These are phyloP conservation scores for Sebastes elongatus DNA, from an alignment of 2,797 vertebrate species.

Conservation along the genomic window DNA sequence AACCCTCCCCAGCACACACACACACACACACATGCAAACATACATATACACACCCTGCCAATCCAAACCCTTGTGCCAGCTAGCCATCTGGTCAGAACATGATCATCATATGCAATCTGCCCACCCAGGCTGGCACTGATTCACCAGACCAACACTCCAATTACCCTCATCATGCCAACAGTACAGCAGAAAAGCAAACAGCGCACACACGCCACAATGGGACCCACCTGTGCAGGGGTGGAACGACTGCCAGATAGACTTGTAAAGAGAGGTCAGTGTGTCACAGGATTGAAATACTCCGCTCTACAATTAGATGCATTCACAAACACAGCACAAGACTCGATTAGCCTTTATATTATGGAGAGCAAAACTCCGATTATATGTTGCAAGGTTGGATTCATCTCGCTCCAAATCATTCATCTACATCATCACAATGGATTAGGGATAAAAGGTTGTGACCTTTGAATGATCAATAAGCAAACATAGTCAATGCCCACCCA, in stretches of 20 bases:
- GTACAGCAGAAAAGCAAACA: conserved; percentile 67
- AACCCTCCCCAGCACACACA: conserved; percentile 24
- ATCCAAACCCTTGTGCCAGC: conserved; percentile 68
- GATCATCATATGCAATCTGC: conserved; percentile 85
- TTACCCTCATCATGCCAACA: conserved; percentile 85
- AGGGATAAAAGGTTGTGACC: conserved; percentile 55
- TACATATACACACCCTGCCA: conserved; percentile 53
- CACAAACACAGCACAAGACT: conserved; percentile 35
- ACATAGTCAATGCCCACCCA: conserved; percentile 48
- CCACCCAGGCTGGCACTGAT: conserved; percentile 86
- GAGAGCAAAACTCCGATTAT: conserved; percentile 24
- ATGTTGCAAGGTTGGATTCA: conserved; percentile 47
- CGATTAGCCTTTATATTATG: conserved; percentile 37
- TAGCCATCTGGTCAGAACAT: conserved; percentile 86
- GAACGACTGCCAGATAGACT: conserved; percentile 39
- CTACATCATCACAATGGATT: conserved; percentile 69
- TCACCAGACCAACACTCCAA: conserved; percentile 80
- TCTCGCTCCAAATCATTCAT: conserved; percentile 61
- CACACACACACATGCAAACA: conserved; percentile 30
- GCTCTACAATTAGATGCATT: conserved; percentile 49
- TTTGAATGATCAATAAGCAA: conserved; percentile 66
- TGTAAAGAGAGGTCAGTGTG: conserved; percentile 49
- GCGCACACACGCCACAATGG: conserved; percentile 51
- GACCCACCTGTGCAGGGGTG: conserved; percentile 72
- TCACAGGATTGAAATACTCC: conserved; percentile 41